Conservation (phyloP, 2,113 vertebrate genomes). For the Guaruba guarouba region DNA sequence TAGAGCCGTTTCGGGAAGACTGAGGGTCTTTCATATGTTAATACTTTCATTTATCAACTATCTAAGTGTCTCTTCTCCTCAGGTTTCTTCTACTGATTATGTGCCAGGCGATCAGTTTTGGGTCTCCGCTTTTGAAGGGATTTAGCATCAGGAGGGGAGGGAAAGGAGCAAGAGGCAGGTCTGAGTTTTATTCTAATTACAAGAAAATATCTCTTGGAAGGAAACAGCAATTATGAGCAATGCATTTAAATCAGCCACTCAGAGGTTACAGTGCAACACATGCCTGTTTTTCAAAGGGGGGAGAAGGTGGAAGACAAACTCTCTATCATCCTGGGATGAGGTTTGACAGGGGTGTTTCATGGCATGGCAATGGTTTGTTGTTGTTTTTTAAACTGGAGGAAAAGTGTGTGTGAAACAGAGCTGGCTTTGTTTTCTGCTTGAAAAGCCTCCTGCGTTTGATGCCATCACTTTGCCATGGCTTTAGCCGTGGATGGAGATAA, state of each 20-base stretch:
- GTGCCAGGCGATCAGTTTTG: conserved; percentile 35
- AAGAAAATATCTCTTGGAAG: conserved; percentile 27
- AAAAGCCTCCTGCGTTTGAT: neutral
- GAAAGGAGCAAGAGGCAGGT: neutral
- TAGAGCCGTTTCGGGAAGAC: neutral
- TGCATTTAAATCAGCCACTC: neutral
- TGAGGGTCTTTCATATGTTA: conserved; percentile 62
- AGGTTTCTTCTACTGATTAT: conserved; percentile 48
- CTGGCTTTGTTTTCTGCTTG: neutral
- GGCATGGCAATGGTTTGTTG: neutral
- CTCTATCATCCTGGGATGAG: neutral
- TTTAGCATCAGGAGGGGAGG: neutral
- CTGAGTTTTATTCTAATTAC: conserved; percentile 34
- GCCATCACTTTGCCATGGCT: neutral
- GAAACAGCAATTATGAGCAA: conserved; percentile 37
- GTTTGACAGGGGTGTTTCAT: neutral
- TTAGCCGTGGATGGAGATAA: neutral
- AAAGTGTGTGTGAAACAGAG: neutral
- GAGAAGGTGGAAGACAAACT: conserved; percentile 8
- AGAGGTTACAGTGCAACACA: neutral
- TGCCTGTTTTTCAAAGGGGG: neutral
- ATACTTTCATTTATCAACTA: conserved; percentile 50
- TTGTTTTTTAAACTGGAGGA: neutral
- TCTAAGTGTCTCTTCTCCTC: conserved; percentile 42
- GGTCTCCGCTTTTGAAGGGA: neutral